Evolutionary conservation across 2,113 vertebrate genomes (phyloP).

Genomic region (Eurystomus gularis): DNA sequence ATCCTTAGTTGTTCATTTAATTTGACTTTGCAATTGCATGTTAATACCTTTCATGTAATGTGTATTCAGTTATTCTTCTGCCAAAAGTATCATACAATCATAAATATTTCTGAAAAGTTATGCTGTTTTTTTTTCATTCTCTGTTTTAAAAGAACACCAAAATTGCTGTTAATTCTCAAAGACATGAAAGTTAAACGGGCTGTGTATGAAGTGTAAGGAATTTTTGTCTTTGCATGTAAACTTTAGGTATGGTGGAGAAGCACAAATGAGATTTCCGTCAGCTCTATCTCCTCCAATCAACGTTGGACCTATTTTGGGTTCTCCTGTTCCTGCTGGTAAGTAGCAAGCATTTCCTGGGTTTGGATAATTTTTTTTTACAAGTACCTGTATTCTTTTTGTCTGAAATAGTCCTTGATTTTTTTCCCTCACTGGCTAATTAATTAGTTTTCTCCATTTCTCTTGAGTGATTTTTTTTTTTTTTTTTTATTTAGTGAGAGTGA

Average conservation of each 20-base stretch:
- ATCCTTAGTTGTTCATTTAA: not conserved
- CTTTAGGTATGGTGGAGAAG: slow-evolving; percentile 92
- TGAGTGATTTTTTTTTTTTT: too few relatives aligned
- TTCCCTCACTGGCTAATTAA: not conserved
- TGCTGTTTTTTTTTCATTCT: not conserved
- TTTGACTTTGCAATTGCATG: not conserved
- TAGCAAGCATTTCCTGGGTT: not conserved
- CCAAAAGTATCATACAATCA: not conserved
- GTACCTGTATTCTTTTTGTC: not conserved
- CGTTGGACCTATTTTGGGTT: slow-evolving; percentile 83
- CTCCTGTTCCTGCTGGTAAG: slow-evolving; percentile 80
- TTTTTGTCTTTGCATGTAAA: not conserved
- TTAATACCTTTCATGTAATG: not conserved
- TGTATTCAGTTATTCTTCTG: not conserved
- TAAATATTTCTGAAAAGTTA: not conserved
- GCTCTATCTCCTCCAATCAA: slow-evolving; percentile 82
- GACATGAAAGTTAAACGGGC: not conserved
- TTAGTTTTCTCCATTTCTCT: not conserved
- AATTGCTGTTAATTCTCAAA: not conserved
- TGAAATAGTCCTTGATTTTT: not conserved
- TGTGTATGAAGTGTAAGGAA: not conserved
- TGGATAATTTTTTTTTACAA: not conserved
- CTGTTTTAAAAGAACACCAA: not conserved
- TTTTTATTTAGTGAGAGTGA: not conserved
- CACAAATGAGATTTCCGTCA: slow-evolving; percentile 93